Base-by-base conservation (phyloP, 2,888 invertebrate species). In the Epicampocera succincta region DNA sequence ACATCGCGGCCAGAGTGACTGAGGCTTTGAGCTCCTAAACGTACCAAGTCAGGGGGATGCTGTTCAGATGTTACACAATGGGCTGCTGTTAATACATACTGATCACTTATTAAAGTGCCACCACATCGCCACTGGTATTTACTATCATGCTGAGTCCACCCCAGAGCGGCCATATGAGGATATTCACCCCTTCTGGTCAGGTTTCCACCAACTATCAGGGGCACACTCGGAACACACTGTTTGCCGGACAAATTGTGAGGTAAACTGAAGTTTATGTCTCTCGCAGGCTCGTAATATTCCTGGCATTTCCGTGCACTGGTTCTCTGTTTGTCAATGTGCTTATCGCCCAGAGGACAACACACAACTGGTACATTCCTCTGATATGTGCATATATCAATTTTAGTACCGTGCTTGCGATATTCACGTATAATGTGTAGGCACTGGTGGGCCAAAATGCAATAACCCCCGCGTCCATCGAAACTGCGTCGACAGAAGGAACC, bases 161-260 rank as follows among this genome's bases (percentile, higher is more conserved):
- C 91, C 48, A 91, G 56, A 11, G 90, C 91, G 1, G 89, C 87
- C 93, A 93, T 93, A 84, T 93, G 93, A 1, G 93, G 93, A 87
- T 92, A 93, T 86, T 93, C 92, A 46, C 91, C 92, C 29, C 89
- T 87, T 21, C 87, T 85, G 0, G 93, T 92, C 13, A 90, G 89
- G 60, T 89, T 88, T 4, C 93, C 93, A 3, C 93, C 93, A 52
- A 93, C 92, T 73, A 93, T 93, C 79, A 93, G 86, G 0, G 92
- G 91, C 19, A 92, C 88, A 75, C 92, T 92, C 19, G 87, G 71
- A 6, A 88, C 87, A 68, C 90, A 90, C 15, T 85, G 85, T 63
- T 87, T 89, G 0, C 87, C 88, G 0, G 90, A 88, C 66, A 89
- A 89, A 0, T 46, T 81, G 0, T 85, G 84, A 1, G 73, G 80